Evolutionary conservation across 2,113 vertebrate species (phyloP).

Genomic region (Alosa alosa): DNA sequence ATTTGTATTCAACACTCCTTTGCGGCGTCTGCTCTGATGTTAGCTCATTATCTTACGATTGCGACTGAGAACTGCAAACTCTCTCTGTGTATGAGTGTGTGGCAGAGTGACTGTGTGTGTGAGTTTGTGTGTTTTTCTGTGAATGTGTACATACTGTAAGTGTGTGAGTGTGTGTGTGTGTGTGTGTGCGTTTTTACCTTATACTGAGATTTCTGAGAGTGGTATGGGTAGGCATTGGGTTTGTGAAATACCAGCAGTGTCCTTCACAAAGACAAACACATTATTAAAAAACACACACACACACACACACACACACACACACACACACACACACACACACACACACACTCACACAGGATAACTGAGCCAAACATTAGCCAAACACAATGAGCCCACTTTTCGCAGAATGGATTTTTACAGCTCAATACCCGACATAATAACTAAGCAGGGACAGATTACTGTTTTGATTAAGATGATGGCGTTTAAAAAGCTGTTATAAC

Average conservation of each 20-base stretch:
- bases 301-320: conserved; percentile 22
- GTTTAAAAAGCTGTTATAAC: background rate
- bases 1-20: too few species aligned
- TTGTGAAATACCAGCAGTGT: conserved; percentile 52
- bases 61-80: too few species aligned
- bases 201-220: conserved; percentile 37
- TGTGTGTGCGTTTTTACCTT: conserved; percentile 38
- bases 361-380: background rate
- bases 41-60: too few species aligned
- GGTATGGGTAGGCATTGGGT: conserved; percentile 33
- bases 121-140: background rate
- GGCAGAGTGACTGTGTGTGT: background rate
- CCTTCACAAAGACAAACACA: conserved; percentile 32
- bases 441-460: background rate
- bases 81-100: too few species aligned
- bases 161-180: background rate
- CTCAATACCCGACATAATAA: background rate
- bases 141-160: background rate
- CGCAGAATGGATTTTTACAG: background rate
- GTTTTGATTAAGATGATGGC: background rate
- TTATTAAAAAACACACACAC: background rate
- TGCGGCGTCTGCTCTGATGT: too few species aligned
- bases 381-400: background rate
- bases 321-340: conserved; percentile 1
- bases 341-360: conserved; percentile 23